Evolutionary conservation across 1,140 invertebrate species (phyloP), one percentile per base, ranked within the genome.

Genomic region (Dufourea novaeangliae): DNA sequence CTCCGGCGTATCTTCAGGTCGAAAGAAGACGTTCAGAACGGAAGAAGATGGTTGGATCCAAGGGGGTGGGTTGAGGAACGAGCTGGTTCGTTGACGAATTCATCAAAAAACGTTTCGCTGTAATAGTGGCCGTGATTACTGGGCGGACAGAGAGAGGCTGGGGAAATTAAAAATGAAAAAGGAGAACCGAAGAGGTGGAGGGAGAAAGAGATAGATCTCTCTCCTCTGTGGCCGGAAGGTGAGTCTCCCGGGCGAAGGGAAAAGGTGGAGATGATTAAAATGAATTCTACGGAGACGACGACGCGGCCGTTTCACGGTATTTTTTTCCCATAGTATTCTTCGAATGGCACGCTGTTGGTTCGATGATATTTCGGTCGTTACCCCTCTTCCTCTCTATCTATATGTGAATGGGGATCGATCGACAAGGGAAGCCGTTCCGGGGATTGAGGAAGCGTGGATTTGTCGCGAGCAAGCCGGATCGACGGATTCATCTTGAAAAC

Each of bases 61-160:
- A 54, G 69, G 59, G 70, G 32, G 63, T 54, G n/a, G 62, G 74
- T 59, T 61, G 84, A 64, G 69, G 56, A 39, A 63, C 73, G 68
- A 62, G 69, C 64, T 46, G 74, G 61, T 63, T 87, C 89, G 88
- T 87, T 88, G 89, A 89, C 87, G 88, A 87, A 92, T 90, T 91
- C 89, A 91, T 91, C 90, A 91, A 90, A 91, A 37, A 89, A 84
- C 79, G 66, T 85, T 88, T 72, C 80, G 84, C 80, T 85, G 87
- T 84, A 89, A 90, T 87, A 87, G 86, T 86, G 85, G 17, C 89
- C 82, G 84, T 90, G 89, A 91, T 91, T 90, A 90, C 84, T 82
- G 64, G 71, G 57, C 69, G 41, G 39, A 46, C 46, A 52, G 56
- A 54, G 54, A 63, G 54, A 25, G 68, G 50, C 56, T 75, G 56